Percentiles rank a stretch among this genome's conserved stretches.
Conservation (phyloP, 2,888 invertebrate species). For the Matsumyia berberina region DNA sequence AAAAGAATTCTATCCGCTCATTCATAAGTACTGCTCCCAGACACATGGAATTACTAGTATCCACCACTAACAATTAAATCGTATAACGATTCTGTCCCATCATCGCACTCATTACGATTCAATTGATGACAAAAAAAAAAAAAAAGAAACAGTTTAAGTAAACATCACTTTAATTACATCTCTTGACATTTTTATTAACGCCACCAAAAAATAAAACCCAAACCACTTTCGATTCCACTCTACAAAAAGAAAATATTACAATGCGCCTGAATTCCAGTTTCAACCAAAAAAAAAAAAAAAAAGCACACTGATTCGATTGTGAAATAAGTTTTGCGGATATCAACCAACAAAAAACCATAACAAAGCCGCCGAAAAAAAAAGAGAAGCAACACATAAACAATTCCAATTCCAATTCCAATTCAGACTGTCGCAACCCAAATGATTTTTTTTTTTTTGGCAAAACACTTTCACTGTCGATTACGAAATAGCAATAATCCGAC, state of each 20-base stretch:
- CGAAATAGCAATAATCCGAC: constrained; percentile 60
- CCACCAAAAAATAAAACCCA: constrained; percentile 16
- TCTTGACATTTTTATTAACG: constrained; percentile 45
- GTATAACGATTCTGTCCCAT: neutral
- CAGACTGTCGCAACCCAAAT: constrained; percentile 32
- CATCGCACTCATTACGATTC: constrained; percentile 6
- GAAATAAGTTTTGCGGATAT: constrained; percentile 60
- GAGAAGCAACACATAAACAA: constrained; percentile 13
- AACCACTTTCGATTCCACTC: constrained; percentile 59
- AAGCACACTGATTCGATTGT: constrained; percentile 53
- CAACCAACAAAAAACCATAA: constrained; percentile 43
- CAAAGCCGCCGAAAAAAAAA: constrained; percentile 40
- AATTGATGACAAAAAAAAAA: neutral
- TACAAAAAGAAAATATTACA: constrained; percentile 21
- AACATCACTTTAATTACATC: constrained; percentile 45
- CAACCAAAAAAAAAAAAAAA: constrained; percentile 14
- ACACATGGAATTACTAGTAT: neutral
- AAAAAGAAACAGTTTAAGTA: constrained; percentile 17
- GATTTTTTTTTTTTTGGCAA: constrained; percentile 52
- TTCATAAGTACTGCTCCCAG: neutral
- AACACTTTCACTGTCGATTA: constrained; percentile 73
- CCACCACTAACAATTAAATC: neutral
- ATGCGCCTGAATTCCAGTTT: neutral
- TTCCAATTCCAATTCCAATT: constrained; percentile 25
- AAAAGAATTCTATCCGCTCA: neutral